Evolutionary conservation across 2,797 vertebrate species (phyloP).

Genomic region (Notolabrus celidotus): DNA sequence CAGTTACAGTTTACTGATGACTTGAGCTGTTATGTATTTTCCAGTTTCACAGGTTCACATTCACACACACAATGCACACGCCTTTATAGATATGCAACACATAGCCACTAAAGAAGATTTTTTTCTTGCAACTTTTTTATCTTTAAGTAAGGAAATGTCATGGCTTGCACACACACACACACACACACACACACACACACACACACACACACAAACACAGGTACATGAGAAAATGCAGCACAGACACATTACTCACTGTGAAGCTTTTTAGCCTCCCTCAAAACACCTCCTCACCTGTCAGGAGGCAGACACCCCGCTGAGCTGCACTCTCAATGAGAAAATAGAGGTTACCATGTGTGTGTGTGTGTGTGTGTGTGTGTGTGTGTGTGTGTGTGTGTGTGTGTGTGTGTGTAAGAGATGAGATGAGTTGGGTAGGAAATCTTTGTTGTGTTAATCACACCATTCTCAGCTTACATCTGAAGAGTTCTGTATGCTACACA

Average conservation of each 20-base stretch:
- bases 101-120: not conserved
- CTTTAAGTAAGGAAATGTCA: conserved; percentile 6
- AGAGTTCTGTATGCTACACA: conserved; percentile 15
- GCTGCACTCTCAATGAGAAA: conserved; percentile 12
- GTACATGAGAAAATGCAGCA: conserved; percentile 11
- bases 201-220: not conserved
- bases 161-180: not conserved
- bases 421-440: conserved; percentile 41
- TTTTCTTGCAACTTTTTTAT: conserved; percentile 5
- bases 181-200: not conserved
- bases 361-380: not conserved
- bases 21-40: not conserved
- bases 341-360: conserved; percentile 6
- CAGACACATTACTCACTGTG: conserved; percentile 6
- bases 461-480: conserved; percentile 48
- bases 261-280: conserved; percentile 8
- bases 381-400: conserved; percentile 13
- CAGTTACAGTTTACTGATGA: not conserved
- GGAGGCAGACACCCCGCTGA: conserved; percentile 38
- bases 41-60: not conserved
- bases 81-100: conserved; percentile 16
- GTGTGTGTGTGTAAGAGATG: not conserved
- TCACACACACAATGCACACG: not conserved
- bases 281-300: conserved; percentile 36
- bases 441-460: conserved; percentile 64